These are phyloP conservation scores for Brachyistius frenatus DNA, from an alignment of 2,113 vertebrate species.

Conservation along the genomic window DNA sequence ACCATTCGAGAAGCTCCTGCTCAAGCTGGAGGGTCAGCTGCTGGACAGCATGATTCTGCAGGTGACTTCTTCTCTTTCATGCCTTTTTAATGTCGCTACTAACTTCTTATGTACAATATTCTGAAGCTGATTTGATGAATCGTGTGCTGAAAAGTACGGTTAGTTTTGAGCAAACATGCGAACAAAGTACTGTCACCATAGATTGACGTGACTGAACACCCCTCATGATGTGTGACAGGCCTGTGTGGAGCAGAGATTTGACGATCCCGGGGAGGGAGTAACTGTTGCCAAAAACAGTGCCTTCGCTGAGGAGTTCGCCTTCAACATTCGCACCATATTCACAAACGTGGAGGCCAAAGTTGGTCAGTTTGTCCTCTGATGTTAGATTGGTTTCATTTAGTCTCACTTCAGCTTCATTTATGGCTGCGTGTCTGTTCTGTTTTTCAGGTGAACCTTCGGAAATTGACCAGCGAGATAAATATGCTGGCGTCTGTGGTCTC, in stretches of 20 bases:
- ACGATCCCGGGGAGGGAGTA: conserved; percentile 90
- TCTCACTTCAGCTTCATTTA: not conserved
- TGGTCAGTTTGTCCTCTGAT: conserved; percentile 79
- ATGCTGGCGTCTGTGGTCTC: conserved; percentile 92
- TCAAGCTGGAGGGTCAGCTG: conserved; percentile 95
- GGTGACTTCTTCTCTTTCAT: conserved; percentile 77
- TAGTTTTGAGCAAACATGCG: too few species aligned
- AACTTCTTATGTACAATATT: not conserved
- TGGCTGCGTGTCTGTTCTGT: conserved; percentile 14
- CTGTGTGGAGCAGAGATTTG: conserved; percentile 97
- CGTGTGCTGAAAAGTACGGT: too few species aligned
- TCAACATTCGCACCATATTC: conserved; percentile 93
- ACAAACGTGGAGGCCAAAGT: conserved; percentile 93
- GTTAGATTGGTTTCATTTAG: not conserved
- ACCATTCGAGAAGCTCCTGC: conserved; percentile 96
- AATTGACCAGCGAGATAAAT: conserved; percentile 98
- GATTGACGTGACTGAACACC: too few species aligned
- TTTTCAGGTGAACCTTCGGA: conserved; percentile 94
- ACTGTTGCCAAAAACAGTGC: conserved; percentile 93
- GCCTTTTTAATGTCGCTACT: not conserved
- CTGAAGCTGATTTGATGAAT: not conserved
- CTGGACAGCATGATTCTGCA: conserved; percentile 96
- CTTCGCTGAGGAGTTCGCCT: conserved; percentile 96
- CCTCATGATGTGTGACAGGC: conserved; percentile 80
- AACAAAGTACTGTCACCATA: too few species aligned